phyloP scores from a whole-genome alignment of 2,797 vertebrate species.

The Protosalanx chinensis region DNA sequence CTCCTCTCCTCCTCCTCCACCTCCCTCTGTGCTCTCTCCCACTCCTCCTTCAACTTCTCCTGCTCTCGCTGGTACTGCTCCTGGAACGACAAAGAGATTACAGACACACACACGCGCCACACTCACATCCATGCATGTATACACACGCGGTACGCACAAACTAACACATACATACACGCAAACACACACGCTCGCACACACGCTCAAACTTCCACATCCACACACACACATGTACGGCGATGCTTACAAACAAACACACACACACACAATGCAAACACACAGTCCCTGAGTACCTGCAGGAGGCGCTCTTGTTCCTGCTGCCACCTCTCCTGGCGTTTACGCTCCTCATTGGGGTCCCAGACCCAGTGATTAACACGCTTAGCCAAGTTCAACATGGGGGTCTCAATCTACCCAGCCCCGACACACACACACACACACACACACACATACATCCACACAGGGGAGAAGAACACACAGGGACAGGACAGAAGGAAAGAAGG shows the following conservation, averaged over 20 bases:
- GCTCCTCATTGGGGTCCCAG: slow-evolving; percentile 97
- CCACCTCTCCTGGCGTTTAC: slow-evolving; percentile 93
- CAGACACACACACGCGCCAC: slow-evolving; percentile 41
- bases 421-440: slow-evolving; percentile 39
- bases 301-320: slow-evolving; percentile 93
- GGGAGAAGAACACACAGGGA: slow-evolving; percentile 48
- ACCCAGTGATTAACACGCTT: slow-evolving; percentile 93
- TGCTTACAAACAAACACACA: background rate
- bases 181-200: slow-evolving; percentile 3
- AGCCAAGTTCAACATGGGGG: slow-evolving; percentile 77
- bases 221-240: background rate
- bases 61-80: slow-evolving; percentile 93
- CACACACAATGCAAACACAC: slow-evolving; percentile 7
- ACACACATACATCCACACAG: slow-evolving; percentile 31
- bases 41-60: slow-evolving; percentile 92
- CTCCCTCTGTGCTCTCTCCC: slow-evolving; percentile 95
- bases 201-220: slow-evolving; percentile 2
- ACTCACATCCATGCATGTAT: slow-evolving; percentile 3
- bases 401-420: slow-evolving; percentile 73
- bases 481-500: slow-evolving; percentile 60
- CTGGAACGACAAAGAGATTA: slow-evolving; percentile 55
- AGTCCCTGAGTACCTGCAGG: slow-evolving; percentile 84
- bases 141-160: background rate
- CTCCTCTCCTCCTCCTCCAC: slow-evolving; percentile 93
- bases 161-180: background rate